These are phyloP conservation scores for Idaea biselata DNA, from an alignment of 2,888 invertebrate genomes.

Conservation along the genomic window DNA sequence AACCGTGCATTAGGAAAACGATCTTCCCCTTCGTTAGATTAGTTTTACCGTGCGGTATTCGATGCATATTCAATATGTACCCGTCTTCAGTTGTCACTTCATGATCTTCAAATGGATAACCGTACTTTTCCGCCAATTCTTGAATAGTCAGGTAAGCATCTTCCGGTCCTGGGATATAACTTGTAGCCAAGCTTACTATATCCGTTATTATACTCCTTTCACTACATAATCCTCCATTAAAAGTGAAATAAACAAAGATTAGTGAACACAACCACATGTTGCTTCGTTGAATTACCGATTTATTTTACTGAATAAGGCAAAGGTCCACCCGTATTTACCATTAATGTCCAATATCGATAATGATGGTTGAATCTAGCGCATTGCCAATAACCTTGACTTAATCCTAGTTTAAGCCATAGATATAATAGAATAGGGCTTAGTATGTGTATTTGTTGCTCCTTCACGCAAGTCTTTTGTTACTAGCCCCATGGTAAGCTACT, in stretches of 20 bases:
- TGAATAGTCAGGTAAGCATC: conserved; percentile 50
- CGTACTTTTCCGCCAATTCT: conserved; percentile 45
- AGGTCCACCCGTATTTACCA: not conserved
- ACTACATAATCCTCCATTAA: not conserved
- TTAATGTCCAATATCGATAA: not conserved
- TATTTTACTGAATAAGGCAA: not conserved
- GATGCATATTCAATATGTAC: conserved; percentile 54
- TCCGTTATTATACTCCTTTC: conserved; percentile 23
- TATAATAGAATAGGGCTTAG: too few species aligned
- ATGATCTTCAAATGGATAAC: conserved; percentile 53
- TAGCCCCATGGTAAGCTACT: too few species aligned
- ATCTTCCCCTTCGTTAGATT: conserved; percentile 44
- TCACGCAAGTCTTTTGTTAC: too few species aligned
- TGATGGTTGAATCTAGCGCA: not conserved
- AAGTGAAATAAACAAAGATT: not conserved
- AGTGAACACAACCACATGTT: not conserved
- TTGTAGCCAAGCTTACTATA: conserved; percentile 17
- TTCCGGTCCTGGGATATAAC: conserved; percentile 26
- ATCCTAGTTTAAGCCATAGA: too few species aligned
- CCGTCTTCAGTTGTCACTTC: conserved; percentile 54
- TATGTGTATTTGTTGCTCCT: too few species aligned
- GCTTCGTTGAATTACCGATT: not conserved
- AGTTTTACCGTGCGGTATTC: conserved; percentile 40
- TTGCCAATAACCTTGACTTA: not conserved
- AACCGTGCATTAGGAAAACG: conserved; percentile 89